phyloP scores from a whole-genome alignment of 2,113 vertebrate genomes.

The Sula dactylatra region DNA sequence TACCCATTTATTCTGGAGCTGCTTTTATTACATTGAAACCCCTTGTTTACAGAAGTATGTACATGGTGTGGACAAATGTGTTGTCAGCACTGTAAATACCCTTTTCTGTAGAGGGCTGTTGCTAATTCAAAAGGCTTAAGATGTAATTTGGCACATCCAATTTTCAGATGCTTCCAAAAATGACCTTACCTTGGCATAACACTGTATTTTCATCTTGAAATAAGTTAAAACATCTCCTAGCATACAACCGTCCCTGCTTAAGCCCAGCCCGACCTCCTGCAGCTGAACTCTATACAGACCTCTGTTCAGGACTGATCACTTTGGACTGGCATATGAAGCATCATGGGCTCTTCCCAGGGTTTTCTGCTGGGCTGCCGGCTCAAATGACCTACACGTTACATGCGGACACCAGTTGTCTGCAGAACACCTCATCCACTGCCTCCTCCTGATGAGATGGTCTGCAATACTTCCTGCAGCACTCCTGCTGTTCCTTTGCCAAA shows the following conservation, averaged over 20 bases:
- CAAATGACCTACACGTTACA: accelerated
- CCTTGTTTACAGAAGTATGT: background rate
- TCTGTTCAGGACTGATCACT: background rate
- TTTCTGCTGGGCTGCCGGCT: background rate
- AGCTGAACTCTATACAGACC: background rate
- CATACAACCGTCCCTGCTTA: background rate
- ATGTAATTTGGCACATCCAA: background rate
- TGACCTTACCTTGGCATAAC: background rate
- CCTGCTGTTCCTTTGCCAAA: background rate
- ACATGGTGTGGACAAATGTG: background rate
- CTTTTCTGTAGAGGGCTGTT: background rate
- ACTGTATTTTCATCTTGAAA: background rate
- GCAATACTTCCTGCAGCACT: background rate
- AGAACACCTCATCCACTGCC: background rate
- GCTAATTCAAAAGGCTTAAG: background rate
- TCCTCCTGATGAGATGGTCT: background rate
- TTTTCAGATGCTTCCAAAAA: background rate
- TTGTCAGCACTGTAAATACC: background rate
- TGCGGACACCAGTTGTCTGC: accelerated
- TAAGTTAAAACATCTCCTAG: background rate
- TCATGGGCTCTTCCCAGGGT: background rate
- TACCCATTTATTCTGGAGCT: background rate
- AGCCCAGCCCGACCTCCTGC: background rate
- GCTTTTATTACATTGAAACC: background rate
- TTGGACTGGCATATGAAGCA: background rate